These are phyloP conservation scores for Ancistrus triradiatus DNA, from an alignment of 2,113 vertebrate genomes.

Conservation along the genomic window DNA sequence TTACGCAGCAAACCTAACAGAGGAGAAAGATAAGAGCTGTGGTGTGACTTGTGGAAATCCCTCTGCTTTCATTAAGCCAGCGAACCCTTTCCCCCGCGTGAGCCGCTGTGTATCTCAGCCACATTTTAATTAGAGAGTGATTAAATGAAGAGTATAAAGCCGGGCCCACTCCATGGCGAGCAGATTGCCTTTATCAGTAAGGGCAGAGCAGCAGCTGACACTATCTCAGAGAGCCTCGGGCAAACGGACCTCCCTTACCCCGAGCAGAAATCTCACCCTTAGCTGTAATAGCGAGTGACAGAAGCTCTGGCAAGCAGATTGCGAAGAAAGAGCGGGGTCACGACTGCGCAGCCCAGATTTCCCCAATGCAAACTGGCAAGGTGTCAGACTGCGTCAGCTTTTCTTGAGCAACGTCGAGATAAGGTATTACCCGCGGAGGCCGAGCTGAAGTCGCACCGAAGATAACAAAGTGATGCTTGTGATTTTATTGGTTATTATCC, in stretches of 20 bases:
- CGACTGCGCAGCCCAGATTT: constrained; percentile 5
- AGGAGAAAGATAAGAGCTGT: too few species aligned
- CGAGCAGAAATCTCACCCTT: constrained; percentile 5
- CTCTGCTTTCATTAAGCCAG: background rate
- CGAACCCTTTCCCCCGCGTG: background rate
- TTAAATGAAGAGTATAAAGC: constrained; percentile 33
- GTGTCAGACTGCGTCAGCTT: constrained; percentile 13
- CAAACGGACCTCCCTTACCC: constrained; percentile 16
- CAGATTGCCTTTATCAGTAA: constrained; percentile 35
- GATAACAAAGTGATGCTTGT: background rate
- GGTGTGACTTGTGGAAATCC: background rate
- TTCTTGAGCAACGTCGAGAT: constrained; percentile 6
- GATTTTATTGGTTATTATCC: too few species aligned
- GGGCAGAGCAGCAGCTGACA: constrained; percentile 16
- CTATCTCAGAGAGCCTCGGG: constrained; percentile 9
- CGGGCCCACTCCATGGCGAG: constrained; percentile 1
- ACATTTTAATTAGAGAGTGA: constrained; percentile 38
- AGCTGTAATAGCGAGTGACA: constrained; percentile 12
- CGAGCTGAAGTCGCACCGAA: background rate
- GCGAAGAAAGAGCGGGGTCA: constrained; percentile 15
- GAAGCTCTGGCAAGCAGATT: constrained; percentile 13
- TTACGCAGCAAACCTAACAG: too few species aligned
- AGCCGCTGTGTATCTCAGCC: constrained; percentile 16
- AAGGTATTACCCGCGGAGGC: background rate
- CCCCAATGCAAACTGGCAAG: constrained; percentile 18